Conservation (phyloP, 2,888 invertebrate species). For the Platynereis dumerilii region DNA sequence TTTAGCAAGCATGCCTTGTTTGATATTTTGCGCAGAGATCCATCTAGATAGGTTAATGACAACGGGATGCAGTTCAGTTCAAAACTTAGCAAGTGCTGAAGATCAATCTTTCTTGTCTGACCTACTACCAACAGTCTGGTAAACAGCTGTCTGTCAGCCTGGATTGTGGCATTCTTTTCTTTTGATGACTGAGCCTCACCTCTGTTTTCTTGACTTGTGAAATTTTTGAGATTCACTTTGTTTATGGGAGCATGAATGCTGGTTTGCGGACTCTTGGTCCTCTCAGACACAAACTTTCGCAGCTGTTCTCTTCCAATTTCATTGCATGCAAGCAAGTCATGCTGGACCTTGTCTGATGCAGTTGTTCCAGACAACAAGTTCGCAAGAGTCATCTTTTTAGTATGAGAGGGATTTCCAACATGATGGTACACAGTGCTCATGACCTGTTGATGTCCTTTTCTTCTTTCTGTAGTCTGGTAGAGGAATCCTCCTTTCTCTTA, state of each 20-base stretch:
- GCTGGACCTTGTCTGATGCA: not conserved
- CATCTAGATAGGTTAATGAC: slow-evolving; percentile 1
- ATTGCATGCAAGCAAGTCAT: not conserved
- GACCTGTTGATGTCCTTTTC: not conserved
- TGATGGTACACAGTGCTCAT: not conserved
- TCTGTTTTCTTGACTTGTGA: not conserved
- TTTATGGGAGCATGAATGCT: not conserved
- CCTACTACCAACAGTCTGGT: not conserved
- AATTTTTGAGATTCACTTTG: not conserved
- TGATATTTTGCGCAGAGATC: not conserved
- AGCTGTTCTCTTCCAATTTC: not conserved
- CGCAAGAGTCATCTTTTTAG: not conserved
- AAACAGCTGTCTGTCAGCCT: not conserved
- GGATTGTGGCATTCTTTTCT: not conserved
- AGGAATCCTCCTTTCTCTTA: not conserved
- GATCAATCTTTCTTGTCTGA: not conserved
- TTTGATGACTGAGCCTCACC: not conserved
- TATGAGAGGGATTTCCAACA: not conserved
- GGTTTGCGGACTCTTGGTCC: not conserved
- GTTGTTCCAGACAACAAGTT: not conserved
- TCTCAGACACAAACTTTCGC: not conserved
- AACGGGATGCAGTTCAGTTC: not conserved
- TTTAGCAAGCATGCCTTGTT: not conserved
- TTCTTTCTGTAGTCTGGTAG: not conserved
- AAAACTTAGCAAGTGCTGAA: not conserved